Conservation (phyloP, 2,888 invertebrate genomes). For the Cosmia pyralina region DNA sequence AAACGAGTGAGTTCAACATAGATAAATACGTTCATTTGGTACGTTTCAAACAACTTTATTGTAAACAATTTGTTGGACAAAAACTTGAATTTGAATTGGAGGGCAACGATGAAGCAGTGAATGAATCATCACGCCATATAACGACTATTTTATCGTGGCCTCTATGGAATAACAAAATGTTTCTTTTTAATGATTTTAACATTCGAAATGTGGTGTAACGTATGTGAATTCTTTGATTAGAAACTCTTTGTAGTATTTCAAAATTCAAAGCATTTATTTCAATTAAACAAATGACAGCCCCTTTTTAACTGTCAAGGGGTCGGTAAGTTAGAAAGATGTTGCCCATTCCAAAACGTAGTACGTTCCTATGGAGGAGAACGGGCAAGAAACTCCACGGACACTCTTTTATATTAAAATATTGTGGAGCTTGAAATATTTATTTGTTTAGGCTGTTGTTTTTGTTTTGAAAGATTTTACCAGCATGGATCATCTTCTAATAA, state of each 20-base stretch:
- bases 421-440: neutral
- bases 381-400: neutral
- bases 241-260: neutral
- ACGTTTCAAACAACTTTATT: slow-evolving; percentile 11
- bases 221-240: slow-evolving; percentile 3
- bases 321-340: neutral
- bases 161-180: slow-evolving; percentile 35
- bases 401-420: neutral
- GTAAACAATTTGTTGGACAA: neutral
- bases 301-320: neutral
- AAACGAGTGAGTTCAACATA: slow-evolving; percentile 3
- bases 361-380: neutral
- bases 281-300: neutral
- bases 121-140: slow-evolving; percentile 44
- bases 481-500: neutral
- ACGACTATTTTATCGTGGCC: slow-evolving; percentile 20
- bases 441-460: neutral
- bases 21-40: slow-evolving; percentile 18
- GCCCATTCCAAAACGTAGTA: neutral
- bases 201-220: slow-evolving; percentile 10
- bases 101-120: slow-evolving; percentile 39
- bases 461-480: neutral
- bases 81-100: slow-evolving; percentile 26
- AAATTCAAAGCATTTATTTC: neutral
- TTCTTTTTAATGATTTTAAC: slow-evolving; percentile 6